These are phyloP conservation scores for Mesocentrotus franciscanus DNA, from an alignment of 53 echinoderm and acorn worm genomes.

Conservation along the genomic window DNA sequence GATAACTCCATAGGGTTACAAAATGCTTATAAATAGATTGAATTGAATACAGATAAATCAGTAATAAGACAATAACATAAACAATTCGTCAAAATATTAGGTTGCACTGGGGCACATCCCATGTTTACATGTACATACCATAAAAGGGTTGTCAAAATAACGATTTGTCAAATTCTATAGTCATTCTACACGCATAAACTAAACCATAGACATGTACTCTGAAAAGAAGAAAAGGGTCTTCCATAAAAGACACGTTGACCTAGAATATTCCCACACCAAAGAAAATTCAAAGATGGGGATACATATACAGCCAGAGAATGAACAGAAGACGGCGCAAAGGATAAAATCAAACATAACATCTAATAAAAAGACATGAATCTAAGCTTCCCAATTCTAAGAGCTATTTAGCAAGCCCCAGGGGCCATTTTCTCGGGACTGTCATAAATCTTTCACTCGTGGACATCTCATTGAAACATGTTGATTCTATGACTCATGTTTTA, in stretches of 20 bases:
- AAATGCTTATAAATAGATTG: constrained; percentile 49
- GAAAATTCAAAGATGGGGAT: background rate
- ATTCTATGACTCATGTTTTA: no score
- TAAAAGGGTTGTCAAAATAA: background rate
- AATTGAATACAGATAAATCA: constrained; percentile 53
- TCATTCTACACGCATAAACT: background rate
- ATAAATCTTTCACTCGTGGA: no score
- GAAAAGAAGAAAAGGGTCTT: background rate
- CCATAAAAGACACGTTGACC: background rate
- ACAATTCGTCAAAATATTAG: background rate
- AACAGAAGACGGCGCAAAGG: background rate
- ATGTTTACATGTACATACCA: background rate
- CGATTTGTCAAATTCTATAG: background rate
- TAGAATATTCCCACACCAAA: constrained; percentile 10
- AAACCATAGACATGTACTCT: background rate
- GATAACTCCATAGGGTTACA: background rate
- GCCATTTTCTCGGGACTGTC: no score
- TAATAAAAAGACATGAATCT: background rate
- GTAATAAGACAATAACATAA: background rate
- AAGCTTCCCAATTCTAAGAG: background rate
- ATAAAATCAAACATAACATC: background rate
- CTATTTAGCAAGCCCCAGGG: background rate
- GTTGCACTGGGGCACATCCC: background rate
- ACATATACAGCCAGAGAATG: background rate
- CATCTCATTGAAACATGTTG: no score